Percentiles rank a stretch among this genome's conserved stretches.
phyloP scores from a whole-genome alignment of 2,888 invertebrate species.

The Nasonia oneida region DNA sequence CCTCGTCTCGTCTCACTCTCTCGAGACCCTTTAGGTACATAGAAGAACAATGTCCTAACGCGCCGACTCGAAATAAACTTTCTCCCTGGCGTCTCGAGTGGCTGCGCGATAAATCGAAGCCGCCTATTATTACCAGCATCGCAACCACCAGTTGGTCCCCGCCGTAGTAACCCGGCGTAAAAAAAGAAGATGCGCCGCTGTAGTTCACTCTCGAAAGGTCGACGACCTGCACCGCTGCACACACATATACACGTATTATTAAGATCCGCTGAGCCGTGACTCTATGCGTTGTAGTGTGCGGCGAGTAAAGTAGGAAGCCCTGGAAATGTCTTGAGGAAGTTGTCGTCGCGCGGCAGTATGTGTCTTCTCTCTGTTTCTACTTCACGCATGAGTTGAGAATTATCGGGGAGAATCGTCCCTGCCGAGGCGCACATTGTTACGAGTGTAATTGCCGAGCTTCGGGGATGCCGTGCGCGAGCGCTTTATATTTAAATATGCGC shows the following conservation, averaged over 20 bases:
- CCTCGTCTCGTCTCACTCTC: background rate
- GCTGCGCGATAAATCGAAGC: slow-evolving; percentile 8
- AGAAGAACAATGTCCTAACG: slow-evolving; percentile 15
- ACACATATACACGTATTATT: slow-evolving; percentile 15
- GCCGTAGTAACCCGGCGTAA: background rate
- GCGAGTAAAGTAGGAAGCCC: slow-evolving; percentile 39
- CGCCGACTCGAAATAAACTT: slow-evolving; percentile 4
- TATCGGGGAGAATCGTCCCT: background rate
- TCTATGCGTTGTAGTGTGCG: background rate
- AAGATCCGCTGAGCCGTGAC: slow-evolving; percentile 36
- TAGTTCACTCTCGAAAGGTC: slow-evolving; percentile 1
- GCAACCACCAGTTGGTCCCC: slow-evolving; percentile 22
- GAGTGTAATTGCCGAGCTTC: background rate
- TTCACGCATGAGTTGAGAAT: slow-evolving; percentile 5
- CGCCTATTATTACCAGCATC: slow-evolving; percentile 10
- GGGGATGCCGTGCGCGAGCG: background rate
- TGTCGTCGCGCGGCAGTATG: background rate
- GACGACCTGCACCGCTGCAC: slow-evolving; percentile 21
- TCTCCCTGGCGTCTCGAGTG: background rate
- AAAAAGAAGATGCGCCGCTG: background rate
- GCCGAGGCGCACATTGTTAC: background rate
- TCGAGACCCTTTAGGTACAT: background rate
- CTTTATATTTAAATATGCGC: too few species aligned
- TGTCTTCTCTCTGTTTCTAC: background rate
- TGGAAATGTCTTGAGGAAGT: slow-evolving; percentile 43